phyloP scores from a whole-genome alignment of 2,888 invertebrate genomes.

The Odontocolon sp. region DNA sequence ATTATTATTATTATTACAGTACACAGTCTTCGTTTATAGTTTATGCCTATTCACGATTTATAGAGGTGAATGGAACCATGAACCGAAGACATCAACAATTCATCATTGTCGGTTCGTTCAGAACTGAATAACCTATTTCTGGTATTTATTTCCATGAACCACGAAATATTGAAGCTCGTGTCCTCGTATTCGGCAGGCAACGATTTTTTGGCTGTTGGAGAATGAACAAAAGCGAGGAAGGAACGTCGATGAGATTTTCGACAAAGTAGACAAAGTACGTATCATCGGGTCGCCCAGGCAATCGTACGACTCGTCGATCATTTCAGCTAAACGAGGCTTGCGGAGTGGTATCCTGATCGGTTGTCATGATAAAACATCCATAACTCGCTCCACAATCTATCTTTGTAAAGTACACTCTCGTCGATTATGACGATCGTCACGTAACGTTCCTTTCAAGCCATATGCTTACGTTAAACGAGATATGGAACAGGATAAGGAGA shows the following conservation, averaged over 20 bases:
- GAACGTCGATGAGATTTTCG: conserved; percentile 28
- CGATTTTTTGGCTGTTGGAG: neutral
- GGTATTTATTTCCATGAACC: no score
- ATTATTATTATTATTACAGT: no score
- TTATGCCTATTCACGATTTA: no score
- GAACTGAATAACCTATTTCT: no score
- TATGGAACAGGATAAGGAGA: neutral
- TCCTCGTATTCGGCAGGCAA: neutral
- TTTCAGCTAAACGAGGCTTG: conserved; percentile 11
- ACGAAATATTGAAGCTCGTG: no score
- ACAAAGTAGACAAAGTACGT: no score
- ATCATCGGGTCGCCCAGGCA: neutral
- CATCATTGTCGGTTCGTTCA: no score
- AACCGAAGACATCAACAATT: no score
- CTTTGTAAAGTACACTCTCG: conserved; percentile 21
- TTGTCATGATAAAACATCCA: neutral
- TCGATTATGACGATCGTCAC: conserved; percentile 9
- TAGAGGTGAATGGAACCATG: no score
- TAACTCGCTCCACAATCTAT: conserved; percentile 4
- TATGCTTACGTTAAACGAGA: conserved; percentile 2
- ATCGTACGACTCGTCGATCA: conserved; percentile 28
- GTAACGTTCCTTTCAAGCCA: conserved; percentile 10
- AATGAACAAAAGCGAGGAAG: neutral
- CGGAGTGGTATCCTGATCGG: neutral
- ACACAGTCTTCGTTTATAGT: no score